Conservation (phyloP, 1,140 invertebrate genomes). For the Lepidurus couesii region DNA sequence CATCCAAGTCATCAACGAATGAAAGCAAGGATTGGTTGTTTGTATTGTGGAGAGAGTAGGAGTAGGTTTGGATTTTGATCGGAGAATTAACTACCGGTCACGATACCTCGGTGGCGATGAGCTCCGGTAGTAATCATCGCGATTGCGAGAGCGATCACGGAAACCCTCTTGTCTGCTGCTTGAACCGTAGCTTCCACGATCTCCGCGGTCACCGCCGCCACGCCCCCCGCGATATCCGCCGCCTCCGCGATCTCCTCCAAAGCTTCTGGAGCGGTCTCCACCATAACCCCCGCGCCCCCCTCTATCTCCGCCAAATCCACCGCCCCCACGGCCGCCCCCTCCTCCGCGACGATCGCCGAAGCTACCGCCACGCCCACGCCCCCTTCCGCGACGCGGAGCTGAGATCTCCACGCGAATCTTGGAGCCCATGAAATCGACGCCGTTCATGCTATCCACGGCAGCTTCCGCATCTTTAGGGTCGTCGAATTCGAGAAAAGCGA, state of each 20-base stretch:
- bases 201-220: slow-evolving; percentile 31
- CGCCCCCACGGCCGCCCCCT: slow-evolving; percentile 33
- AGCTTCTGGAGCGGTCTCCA: slow-evolving; percentile 30
- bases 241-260: slow-evolving; percentile 29
- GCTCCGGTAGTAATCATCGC: slow-evolving; percentile 30
- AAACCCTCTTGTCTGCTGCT: slow-evolving; percentile 32
- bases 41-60: slow-evolving; percentile 21
- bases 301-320: slow-evolving; percentile 29
- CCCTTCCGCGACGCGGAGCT: slow-evolving; percentile 33
- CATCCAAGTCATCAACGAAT: slow-evolving; percentile 21
- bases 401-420: slow-evolving; percentile 36
- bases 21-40: slow-evolving; percentile 19
- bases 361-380: slow-evolving; percentile 35
- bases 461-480: slow-evolving; percentile 44
- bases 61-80: background rate
- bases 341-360: slow-evolving; percentile 32
- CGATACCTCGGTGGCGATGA: slow-evolving; percentile 33
- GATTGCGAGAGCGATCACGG: slow-evolving; percentile 31
- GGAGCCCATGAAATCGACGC: slow-evolving; percentile 33
- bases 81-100: slow-evolving; percentile 20
- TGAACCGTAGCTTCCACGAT: slow-evolving; percentile 31
- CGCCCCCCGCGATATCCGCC: slow-evolving; percentile 34
- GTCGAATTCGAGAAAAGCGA: slow-evolving; percentile 79
- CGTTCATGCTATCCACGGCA: slow-evolving; percentile 34
- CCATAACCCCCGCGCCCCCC: slow-evolving; percentile 33